phyloP scores from a whole-genome alignment of 2,797 vertebrate genomes.

The Phoeniculus purpureus region DNA sequence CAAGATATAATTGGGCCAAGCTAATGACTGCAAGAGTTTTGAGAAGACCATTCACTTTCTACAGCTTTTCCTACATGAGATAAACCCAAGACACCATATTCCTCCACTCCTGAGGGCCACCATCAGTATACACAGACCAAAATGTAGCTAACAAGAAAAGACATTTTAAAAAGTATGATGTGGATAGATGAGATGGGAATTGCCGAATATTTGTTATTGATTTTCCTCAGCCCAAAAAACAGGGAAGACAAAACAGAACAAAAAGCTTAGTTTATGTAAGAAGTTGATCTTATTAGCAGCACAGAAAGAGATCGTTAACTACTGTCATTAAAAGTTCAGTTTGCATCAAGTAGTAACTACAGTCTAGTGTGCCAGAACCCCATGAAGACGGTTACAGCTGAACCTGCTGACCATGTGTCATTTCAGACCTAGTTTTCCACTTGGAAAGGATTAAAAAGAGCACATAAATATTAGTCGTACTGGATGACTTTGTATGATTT shows the following conservation, averaged over 20 bases:
- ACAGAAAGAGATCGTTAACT: neutral
- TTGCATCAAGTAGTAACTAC: neutral
- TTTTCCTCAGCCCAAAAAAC: neutral
- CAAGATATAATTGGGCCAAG: neutral
- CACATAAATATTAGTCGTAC: neutral
- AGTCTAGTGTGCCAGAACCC: neutral
- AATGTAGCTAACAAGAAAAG: neutral
- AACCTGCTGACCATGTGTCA: neutral
- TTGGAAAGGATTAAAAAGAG: neutral
- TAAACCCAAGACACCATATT: neutral
- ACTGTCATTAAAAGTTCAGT: neutral
- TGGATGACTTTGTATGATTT: neutral
- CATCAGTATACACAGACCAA: neutral
- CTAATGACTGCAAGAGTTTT: neutral
- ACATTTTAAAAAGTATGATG: neutral
- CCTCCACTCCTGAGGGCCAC: neutral
- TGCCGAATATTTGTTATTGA: neutral
- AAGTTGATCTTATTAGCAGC: neutral
- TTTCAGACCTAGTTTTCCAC: neutral
- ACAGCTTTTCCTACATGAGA: neutral
- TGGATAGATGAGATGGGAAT: neutral
- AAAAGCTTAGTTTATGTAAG: neutral
- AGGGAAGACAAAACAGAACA: neutral
- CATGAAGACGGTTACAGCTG: neutral
- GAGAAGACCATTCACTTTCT: neutral